Percentiles rank a stretch among this genome's conserved stretches.
These are phyloP conservation scores for Dendrocincla tyrannina DNA, from an alignment of 2,797 vertebrate genomes.

Conservation along the genomic window DNA sequence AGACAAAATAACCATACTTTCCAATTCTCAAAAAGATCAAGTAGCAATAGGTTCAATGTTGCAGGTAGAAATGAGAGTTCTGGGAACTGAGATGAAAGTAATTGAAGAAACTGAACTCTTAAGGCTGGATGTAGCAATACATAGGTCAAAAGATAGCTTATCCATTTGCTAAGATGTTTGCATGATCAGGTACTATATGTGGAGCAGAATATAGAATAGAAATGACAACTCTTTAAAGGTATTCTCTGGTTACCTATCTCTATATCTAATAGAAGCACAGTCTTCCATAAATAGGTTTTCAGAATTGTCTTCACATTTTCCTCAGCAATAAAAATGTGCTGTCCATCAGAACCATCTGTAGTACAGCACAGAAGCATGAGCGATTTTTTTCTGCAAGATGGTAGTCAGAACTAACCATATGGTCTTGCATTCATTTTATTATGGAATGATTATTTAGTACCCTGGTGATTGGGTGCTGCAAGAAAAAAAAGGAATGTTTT, in stretches of 20 bases:
- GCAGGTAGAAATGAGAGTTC: not conserved
- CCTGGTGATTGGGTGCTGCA: not conserved
- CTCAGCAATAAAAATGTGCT: constrained; percentile 2
- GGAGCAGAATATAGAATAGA: not conserved
- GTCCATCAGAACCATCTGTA: constrained; percentile 53
- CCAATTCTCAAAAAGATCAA: not conserved
- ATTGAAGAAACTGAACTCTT: not conserved
- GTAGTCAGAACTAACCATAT: constrained; percentile 46
- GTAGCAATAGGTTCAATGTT: not conserved
- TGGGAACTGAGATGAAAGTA: not conserved
- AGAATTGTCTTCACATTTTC: not conserved
- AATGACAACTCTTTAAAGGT: not conserved
- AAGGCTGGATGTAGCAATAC: not conserved
- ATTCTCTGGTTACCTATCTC: not conserved
- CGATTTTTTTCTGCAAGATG: not conserved
- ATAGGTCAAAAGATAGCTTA: not conserved
- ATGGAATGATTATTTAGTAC: constrained; percentile 14
- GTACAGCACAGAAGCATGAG: not conserved
- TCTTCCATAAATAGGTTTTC: constrained; percentile 10
- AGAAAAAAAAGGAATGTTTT: not conserved
- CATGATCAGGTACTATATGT: not conserved
- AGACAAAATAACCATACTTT: not conserved
- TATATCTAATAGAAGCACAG: not conserved
- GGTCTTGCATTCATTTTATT: constrained; percentile 39
- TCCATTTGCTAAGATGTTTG: not conserved